Base-by-base conservation (phyloP, 2,888 invertebrate species). In the Parnassius apollo region DNA sequence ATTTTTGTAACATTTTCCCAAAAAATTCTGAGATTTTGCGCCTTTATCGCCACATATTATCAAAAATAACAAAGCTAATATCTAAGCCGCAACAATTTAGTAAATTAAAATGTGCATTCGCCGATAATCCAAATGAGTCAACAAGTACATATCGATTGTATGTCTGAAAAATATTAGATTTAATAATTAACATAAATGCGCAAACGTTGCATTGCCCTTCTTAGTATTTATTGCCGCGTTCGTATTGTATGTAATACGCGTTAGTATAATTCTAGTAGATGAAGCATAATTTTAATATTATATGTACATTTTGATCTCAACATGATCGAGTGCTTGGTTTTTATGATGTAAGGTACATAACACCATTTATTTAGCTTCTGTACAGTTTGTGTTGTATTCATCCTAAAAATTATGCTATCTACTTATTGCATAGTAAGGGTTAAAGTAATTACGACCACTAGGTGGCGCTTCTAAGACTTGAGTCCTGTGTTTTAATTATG, bases 281-380 rank as follows among this genome's bases (percentile, higher is more conserved):
- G 71, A 75, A 71, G 69, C 73, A 72, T 77, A 80, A 79, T 68
- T 82, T 78, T 78, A 72, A 80, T 78, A 75, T 81, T 71, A 76
- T 85, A 78, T 91, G 90, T 91, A 91, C 88, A 91, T 91, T 89
- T 89, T 91, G 91, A 91, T 91, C 91, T 91, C 91, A 91, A 86
- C 78, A 85, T 80, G 91, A 91, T 91, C 87, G 89, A 82, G 85
- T 83, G 86, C 81, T 88, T 86, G 83, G 74, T 86, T 85, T 77
- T 81, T 83, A 75, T 76, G 80, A 80, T 85, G 91, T 92, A 91
- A 91, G 92, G 91, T 90, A 90, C 82, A 90, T 83, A 91, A 91
- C 91, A 91, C 91, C 91, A 91, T 83, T 86, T 81, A 80, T 81
- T 87, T 90, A 90, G 91, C 81, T 85, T 83, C 78, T 90, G 89